Evolutionary conservation across 2,888 invertebrate species (phyloP), one percentile per base, ranked within the genome.

Genomic region (Andrena marginata): DNA sequence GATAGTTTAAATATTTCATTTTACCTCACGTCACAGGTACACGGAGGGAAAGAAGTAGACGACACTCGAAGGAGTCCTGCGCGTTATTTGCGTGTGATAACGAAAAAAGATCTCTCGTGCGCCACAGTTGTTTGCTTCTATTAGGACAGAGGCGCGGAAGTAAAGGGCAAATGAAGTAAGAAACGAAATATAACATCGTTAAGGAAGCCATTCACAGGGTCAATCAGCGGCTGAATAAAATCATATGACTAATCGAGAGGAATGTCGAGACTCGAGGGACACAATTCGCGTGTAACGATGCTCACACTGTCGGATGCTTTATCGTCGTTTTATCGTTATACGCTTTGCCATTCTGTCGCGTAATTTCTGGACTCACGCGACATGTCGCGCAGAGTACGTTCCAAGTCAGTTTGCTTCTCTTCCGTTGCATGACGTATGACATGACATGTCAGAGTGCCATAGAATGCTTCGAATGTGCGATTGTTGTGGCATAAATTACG

Each of bases 401-500:
- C 62, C 75, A 62, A 71, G 71, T 49, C 20, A n/a, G 62, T 20
- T 60, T 54, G 54, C 54, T 23, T n/a, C 20, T 23, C 54, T 54
- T 42, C 54, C 49, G 29, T 20, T 42, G 16, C 13, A 42, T 42
- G 16, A 48, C 56, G 26, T 48, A 35, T 80, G 73, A 74, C 69
- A 67, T 65, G 48, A 48, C 35, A 31, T 42, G 59, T 48, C 6
- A 13, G 31, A 60, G 48, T 65, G 54, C 65, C 48, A 29, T 65
- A 10, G 65, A 65, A 80, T 80, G 80, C 54, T 74, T 74, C 29
- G 54, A 62, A 48, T 48, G 33, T n/a, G 42, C 26, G 35, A 56
- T 13, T 35, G 26, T 20, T 13, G 35, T n/a, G 51, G 42, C 60
- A 51, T 80, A 65, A 81, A 80, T 81, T 69, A 74, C 60, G 64